Evolutionary conservation across 2,797 vertebrate genomes (phyloP).

Genomic region (Nasua narica): DNA sequence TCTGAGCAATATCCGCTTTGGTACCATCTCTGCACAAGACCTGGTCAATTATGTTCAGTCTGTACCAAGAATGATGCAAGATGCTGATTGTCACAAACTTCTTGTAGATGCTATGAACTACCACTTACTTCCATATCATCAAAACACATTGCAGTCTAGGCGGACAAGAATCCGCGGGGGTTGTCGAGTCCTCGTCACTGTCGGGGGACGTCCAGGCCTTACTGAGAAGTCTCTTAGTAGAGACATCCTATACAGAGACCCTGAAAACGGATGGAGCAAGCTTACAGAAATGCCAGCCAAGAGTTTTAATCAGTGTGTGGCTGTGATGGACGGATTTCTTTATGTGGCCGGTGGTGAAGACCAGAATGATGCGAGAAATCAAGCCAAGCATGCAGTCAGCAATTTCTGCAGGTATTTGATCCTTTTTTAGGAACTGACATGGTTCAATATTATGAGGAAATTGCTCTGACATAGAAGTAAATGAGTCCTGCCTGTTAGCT

Average conservation of each 20-base stretch:
- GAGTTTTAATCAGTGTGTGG: slow-evolving; percentile 98
- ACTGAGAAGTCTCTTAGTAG: slow-evolving; percentile 99
- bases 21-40: slow-evolving; percentile 98
- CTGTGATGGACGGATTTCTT: slow-evolving; percentile 97
- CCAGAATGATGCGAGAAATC: slow-evolving; percentile 99
- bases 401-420: slow-evolving; percentile 97
- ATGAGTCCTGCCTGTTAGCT: not conserved
- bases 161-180: slow-evolving; percentile 98
- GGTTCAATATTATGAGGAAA: not conserved
- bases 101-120: slow-evolving; percentile 99
- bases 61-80: slow-evolving; percentile 99
- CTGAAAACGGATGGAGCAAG: slow-evolving; percentile 95
- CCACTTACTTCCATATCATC: slow-evolving; percentile 96
- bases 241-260: slow-evolving; percentile 96
- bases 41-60: slow-evolving; percentile 97
- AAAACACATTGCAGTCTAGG: slow-evolving; percentile 98
- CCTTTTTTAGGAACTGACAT: slow-evolving; percentile 43
- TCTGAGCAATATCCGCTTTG: slow-evolving; percentile 95
- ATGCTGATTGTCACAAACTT: slow-evolving; percentile 96
- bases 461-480: not conserved
- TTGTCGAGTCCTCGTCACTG: slow-evolving; percentile 93
- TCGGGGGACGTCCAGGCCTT: slow-evolving; percentile 95
- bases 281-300: slow-evolving; percentile 98
- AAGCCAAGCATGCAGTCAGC: slow-evolving; percentile 99
- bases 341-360: slow-evolving; percentile 99